These are phyloP conservation scores for Epinephelus malabaricus DNA, from an alignment of 2,797 vertebrate genomes.

Conservation along the genomic window DNA sequence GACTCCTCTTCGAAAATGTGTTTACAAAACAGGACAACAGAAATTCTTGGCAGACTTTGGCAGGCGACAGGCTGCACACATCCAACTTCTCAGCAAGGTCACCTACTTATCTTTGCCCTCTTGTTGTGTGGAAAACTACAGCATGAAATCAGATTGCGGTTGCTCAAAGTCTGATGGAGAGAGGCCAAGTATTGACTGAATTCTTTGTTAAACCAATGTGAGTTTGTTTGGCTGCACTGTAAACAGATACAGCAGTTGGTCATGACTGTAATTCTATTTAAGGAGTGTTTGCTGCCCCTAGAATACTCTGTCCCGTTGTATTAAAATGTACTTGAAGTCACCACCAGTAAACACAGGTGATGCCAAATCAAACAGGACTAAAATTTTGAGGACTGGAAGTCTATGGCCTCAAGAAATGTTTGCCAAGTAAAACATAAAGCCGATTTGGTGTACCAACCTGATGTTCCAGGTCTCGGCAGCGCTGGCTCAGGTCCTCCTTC, in stretches of 20 bases:
- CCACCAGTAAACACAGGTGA: neutral
- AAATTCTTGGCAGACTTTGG: neutral
- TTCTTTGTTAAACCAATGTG: neutral
- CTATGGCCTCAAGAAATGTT: neutral
- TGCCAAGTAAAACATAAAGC: neutral
- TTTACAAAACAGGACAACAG: neutral
- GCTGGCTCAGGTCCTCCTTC: constrained; percentile 86
- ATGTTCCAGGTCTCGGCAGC: constrained; percentile 89
- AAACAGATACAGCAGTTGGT: neutral
- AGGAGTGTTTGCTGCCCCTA: neutral
- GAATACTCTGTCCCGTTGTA: neutral
- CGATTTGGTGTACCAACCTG: constrained; percentile 84
- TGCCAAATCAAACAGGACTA: neutral
- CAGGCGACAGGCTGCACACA: neutral
- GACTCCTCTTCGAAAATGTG: neutral
- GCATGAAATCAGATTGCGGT: neutral
- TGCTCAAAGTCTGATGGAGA: neutral
- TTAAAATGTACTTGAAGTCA: neutral
- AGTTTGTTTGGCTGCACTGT: neutral
- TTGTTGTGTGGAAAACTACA: neutral
- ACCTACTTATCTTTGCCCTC: neutral
- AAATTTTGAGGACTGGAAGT: neutral
- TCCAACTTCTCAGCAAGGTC: neutral
- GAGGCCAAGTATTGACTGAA: neutral
- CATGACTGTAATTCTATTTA: too few species aligned